Conservation (phyloP, 30 jellyfish, hydroid and myxozoan genomes). For the Aurelia aurita complex sp. Pacific region DNA sequence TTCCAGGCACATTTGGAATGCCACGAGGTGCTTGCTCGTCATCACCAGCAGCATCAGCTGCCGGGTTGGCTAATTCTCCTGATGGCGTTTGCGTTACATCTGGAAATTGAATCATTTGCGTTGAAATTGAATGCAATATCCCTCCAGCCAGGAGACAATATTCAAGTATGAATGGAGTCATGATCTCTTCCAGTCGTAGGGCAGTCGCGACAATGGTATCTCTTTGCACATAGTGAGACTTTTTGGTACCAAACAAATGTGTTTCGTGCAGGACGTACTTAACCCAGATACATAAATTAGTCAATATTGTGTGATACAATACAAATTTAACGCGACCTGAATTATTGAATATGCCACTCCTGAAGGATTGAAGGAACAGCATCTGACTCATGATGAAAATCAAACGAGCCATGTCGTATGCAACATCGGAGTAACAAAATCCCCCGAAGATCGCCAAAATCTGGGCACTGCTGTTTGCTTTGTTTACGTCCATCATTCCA, state of each 20-base stretch:
- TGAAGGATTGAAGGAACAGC: slow-evolving; percentile 31
- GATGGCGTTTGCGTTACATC: not conserved
- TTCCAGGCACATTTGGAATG: not conserved
- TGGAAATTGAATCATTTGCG: slow-evolving; percentile 9
- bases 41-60: not conserved
- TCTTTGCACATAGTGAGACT: not conserved
- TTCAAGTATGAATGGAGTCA: slow-evolving; percentile 64
- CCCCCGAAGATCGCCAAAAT: slow-evolving; percentile 5
- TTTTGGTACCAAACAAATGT: not conserved
- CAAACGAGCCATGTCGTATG: slow-evolving; percentile 2
- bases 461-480: not conserved
- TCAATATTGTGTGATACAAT: slow-evolving; percentile 29
- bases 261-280: slow-evolving; percentile 57
- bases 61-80: not conserved
- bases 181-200: slow-evolving; percentile 2
- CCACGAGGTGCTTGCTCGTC: not conserved
- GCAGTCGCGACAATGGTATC: slow-evolving; percentile 24
- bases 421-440: slow-evolving; percentile 20
- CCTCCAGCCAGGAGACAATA: slow-evolving; percentile 65
- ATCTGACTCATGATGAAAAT: slow-evolving; percentile 30
- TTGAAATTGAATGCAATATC: slow-evolving; percentile 25
- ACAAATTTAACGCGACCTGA: slow-evolving; percentile 5
- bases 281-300: slow-evolving; percentile 53
- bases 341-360: slow-evolving; percentile 6
- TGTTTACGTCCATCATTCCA: not conserved